A percentile compares a stretch with the other conserved stretches of the same genome.
These are phyloP conservation scores for Pyrgus malvae DNA, from an alignment of 2,888 invertebrate genomes.

Conservation along the genomic window DNA sequence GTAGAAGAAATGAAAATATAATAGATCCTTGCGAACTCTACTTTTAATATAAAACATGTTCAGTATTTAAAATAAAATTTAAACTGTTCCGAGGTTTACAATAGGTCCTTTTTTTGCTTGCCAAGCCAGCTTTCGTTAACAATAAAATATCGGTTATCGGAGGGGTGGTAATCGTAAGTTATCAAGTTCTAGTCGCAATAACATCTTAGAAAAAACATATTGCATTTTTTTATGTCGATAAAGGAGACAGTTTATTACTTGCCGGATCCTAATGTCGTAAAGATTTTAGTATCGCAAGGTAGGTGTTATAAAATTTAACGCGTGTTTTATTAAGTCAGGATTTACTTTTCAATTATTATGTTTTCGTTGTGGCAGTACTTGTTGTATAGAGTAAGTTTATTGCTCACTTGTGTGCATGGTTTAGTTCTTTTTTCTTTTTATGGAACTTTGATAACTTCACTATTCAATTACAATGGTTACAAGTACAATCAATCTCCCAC, in stretches of 20 bases:
- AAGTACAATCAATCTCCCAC: too few species aligned
- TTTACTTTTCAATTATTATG: constrained; percentile 24
- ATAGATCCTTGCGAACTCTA: too few species aligned
- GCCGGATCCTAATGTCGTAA: constrained; percentile 35
- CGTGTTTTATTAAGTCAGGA: constrained; percentile 45
- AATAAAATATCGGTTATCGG: constrained; percentile 46
- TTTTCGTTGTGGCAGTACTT: neutral
- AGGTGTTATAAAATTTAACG: constrained; percentile 45
- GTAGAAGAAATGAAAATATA: too few species aligned
- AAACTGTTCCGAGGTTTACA: constrained; percentile 40
- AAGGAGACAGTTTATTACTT: constrained; percentile 15
- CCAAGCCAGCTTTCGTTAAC: constrained; percentile 48
- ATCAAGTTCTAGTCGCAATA: constrained; percentile 34
- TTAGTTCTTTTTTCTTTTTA: constrained; percentile 4
- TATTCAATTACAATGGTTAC: constrained; percentile 2
- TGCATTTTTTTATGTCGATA: constrained; percentile 22
- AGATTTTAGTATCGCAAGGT: constrained; percentile 37
- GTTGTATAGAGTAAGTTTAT: neutral
- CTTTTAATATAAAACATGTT: too few species aligned
- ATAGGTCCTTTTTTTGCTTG: constrained; percentile 52
- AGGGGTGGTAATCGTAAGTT: constrained; percentile 43
- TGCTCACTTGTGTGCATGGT: neutral
- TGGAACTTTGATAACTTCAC: constrained; percentile 5
- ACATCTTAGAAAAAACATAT: constrained; percentile 25
- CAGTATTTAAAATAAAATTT: constrained; percentile 46